phyloP scores from a whole-genome alignment of 2,888 invertebrate species.

The Troides aeacus region DNA sequence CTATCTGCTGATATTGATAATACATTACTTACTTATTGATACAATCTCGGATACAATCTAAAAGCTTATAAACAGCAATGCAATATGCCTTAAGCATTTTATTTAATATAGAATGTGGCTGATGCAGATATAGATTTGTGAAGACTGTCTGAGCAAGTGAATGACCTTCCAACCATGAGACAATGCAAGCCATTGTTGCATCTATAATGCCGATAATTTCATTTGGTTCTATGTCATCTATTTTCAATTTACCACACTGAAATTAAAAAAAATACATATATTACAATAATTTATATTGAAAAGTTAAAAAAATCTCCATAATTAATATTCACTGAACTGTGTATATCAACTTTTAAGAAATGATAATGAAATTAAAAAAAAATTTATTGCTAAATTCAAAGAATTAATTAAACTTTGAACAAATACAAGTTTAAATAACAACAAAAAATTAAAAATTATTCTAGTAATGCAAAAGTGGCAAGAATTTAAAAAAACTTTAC shows the following conservation, averaged over 20 bases:
- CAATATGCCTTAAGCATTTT: slow-evolving; percentile 92
- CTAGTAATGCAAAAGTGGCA: too few species aligned
- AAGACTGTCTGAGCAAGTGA: slow-evolving; percentile 98
- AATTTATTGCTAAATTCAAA: too few species aligned
- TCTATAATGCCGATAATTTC: slow-evolving; percentile 97
- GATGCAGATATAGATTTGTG: slow-evolving; percentile 96
- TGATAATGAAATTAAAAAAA: too few species aligned
- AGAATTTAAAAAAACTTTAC: slow-evolving; percentile 28
- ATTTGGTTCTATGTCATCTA: slow-evolving; percentile 85
- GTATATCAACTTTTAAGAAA: too few species aligned
- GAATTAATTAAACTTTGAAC: too few species aligned
- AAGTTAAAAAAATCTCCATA: too few species aligned
- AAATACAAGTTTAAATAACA: too few species aligned
- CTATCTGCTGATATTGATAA: not conserved
- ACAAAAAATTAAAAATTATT: too few species aligned
- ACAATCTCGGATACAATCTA: slow-evolving; percentile 93
- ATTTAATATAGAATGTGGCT: slow-evolving; percentile 91
- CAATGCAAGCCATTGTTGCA: slow-evolving; percentile 94
- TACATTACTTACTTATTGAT: slow-evolving; percentile 86
- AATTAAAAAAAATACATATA: slow-evolving; percentile 4
- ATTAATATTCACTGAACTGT: too few species aligned
- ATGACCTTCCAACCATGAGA: slow-evolving; percentile 98
- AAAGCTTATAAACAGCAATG: slow-evolving; percentile 91
- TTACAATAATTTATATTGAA: too few species aligned
- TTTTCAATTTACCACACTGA: slow-evolving; percentile 87